A percentile compares a stretch with the other conserved stretches of the same genome.
These are phyloP conservation scores for Protosalanx chinensis DNA, from an alignment of 2,797 vertebrate species.

Conservation along the genomic window DNA sequence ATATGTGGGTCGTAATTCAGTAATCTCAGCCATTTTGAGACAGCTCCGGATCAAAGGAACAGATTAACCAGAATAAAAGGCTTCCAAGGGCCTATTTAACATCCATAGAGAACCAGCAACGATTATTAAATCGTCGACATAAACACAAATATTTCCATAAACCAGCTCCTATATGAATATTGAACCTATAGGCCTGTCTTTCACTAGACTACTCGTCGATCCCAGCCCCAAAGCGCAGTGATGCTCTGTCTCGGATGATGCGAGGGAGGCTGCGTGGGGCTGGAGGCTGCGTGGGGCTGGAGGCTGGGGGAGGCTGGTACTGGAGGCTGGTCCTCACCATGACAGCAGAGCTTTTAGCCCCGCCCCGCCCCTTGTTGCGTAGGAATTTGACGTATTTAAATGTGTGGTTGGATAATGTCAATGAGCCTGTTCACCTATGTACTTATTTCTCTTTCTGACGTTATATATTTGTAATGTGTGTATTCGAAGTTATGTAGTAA, in stretches of 20 bases:
- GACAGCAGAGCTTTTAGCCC: neutral
- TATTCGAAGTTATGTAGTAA: too few species aligned
- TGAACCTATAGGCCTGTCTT: neutral
- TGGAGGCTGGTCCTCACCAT: slow-evolving; percentile 20
- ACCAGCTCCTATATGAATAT: neutral
- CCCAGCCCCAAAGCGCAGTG: neutral
- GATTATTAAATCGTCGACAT: neutral
- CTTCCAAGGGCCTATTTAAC: slow-evolving; percentile 42
- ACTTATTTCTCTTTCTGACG: too few species aligned
- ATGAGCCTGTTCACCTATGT: too few species aligned
- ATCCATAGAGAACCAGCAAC: slow-evolving; percentile 44
- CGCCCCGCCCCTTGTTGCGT: slow-evolving; percentile 20
- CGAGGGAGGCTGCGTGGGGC: too few species aligned
- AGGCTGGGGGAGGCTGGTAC: slow-evolving; percentile 20
- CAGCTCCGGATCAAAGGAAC: slow-evolving; percentile 17
- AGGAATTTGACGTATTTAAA: neutral
- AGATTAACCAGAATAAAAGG: slow-evolving; percentile 37
- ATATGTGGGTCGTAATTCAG: slow-evolving; percentile 74
- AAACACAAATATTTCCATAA: slow-evolving; percentile 6
- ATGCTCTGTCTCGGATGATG: slow-evolving; percentile 28
- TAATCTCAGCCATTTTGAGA: slow-evolving; percentile 80
- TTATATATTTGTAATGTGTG: too few species aligned
- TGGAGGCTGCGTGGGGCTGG: neutral
- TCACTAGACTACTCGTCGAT: neutral
- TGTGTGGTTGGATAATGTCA: too few species aligned